phyloP scores from a whole-genome alignment of 2,888 invertebrate species.

The Brassicogethes aeneus region DNA sequence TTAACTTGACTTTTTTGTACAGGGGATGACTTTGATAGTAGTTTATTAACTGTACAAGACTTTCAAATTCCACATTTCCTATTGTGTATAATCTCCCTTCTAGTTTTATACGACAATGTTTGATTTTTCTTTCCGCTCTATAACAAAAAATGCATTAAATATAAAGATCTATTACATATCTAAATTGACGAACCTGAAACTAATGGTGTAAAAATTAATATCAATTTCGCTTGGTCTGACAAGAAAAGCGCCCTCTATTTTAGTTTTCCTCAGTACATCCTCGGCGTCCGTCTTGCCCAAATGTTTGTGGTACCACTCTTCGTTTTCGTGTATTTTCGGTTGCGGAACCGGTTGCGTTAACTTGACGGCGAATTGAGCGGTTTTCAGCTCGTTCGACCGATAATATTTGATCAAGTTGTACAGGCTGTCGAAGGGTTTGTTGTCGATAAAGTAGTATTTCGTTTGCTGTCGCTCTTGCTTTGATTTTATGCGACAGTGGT shows the following conservation, averaged over 20 bases:
- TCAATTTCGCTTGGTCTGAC: slow-evolving; percentile 89
- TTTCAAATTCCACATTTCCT: slow-evolving; percentile 90
- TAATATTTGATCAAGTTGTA: slow-evolving; percentile 89
- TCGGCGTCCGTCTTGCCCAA: slow-evolving; percentile 79
- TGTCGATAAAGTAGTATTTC: slow-evolving; percentile 85
- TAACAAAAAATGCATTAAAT: slow-evolving; percentile 23
- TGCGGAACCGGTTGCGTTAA: slow-evolving; percentile 89
- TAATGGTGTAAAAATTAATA: slow-evolving; percentile 79
- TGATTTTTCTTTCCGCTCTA: slow-evolving; percentile 88
- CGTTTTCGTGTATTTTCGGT: slow-evolving; percentile 86
- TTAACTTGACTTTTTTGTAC: slow-evolving; percentile 83
- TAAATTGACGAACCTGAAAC: slow-evolving; percentile 60
- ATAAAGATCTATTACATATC: not conserved
- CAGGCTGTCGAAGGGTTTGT: slow-evolving; percentile 81
- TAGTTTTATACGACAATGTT: slow-evolving; percentile 91
- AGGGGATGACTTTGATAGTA: slow-evolving; percentile 88
- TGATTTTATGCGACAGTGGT: slow-evolving; percentile 86
- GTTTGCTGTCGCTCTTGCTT: slow-evolving; percentile 82
- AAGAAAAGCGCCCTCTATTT: slow-evolving; percentile 88
- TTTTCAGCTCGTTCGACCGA: slow-evolving; percentile 73
- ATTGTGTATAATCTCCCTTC: slow-evolving; percentile 88
- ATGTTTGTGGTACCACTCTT: slow-evolving; percentile 85
- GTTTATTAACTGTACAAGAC: slow-evolving; percentile 84
- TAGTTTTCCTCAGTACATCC: slow-evolving; percentile 74
- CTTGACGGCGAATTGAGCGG: slow-evolving; percentile 82